Evolutionary conservation across 2,113 vertebrate species (phyloP).

Genomic region (Phrynosoma blainvillii): DNA sequence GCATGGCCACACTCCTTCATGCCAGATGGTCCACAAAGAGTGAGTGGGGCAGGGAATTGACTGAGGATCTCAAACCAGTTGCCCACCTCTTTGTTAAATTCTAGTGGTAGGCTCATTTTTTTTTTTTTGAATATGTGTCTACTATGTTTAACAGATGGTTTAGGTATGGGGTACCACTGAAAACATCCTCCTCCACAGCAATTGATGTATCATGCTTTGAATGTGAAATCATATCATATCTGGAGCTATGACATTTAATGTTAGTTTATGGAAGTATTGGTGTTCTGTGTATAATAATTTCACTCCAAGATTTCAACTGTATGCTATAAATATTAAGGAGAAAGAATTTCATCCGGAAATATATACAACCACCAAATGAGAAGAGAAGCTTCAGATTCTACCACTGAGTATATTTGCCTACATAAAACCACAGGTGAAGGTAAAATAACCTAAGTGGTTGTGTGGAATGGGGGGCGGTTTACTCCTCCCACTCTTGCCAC

Average conservation of each 20-base stretch:
- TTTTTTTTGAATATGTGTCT: not conserved
- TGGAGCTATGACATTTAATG: not conserved
- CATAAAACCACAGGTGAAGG: conserved; percentile 63
- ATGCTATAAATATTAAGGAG: conserved; percentile 29
- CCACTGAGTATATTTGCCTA: conserved; percentile 55
- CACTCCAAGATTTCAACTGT: not conserved
- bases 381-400: conserved; percentile 33
- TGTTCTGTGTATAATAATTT: not conserved
- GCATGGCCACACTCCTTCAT: too few species aligned
- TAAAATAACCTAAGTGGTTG: conserved; percentile 66
- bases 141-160: not conserved
- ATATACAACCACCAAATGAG: not conserved
- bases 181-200: not conserved
- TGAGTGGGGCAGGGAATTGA: too few species aligned
- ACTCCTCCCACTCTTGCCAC: not conserved
- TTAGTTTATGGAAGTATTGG: not conserved
- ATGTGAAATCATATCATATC: not conserved
- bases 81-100: not conserved
- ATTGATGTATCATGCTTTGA: not conserved
- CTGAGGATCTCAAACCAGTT: too few species aligned
- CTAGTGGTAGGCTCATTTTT: not conserved
- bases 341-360: not conserved
- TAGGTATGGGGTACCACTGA: not conserved
- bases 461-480: conserved; percentile 46
- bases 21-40: too few species aligned